Evolutionary conservation across 1,140 invertebrate genomes (phyloP).

Genomic region (Psilanteris sp.): DNA sequence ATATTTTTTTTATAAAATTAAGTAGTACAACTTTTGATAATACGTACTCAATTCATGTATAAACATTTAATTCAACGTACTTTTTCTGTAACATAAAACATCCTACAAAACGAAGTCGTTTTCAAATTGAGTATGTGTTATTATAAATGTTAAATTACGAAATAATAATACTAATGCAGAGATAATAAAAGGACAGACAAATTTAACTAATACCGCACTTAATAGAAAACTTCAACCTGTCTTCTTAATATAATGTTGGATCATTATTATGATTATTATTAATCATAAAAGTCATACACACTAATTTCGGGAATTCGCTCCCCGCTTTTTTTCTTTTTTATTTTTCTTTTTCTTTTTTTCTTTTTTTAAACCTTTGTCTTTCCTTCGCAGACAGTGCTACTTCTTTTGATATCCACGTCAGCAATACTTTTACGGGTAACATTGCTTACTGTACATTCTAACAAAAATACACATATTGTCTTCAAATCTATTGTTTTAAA

Average conservation of each 20-base stretch:
- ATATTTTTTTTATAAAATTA: too few species aligned
- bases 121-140: too few species aligned
- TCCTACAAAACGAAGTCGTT: too few species aligned
- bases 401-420: slow-evolving; percentile 34
- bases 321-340: too few species aligned
- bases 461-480: slow-evolving; percentile 68
- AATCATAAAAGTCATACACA: slow-evolving; percentile 54
- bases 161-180: too few species aligned
- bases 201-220: too few species aligned
- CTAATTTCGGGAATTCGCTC: slow-evolving; percentile 31
- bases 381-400: slow-evolving; percentile 35
- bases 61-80: too few species aligned
- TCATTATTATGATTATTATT: slow-evolving; percentile 47
- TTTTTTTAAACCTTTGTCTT: slow-evolving; percentile 33
- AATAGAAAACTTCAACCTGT: neutral
- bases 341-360: neutral
- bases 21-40: too few species aligned
- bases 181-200: too few species aligned
- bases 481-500: slow-evolving; percentile 61
- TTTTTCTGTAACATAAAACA: too few species aligned
- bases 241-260: slow-evolving; percentile 7
- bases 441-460: slow-evolving; percentile 19
- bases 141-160: too few species aligned
- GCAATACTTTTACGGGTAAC: slow-evolving; percentile 28
- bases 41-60: too few species aligned